Evolutionary conservation across 2,888 invertebrate species (phyloP).

Genomic region (Poecilobothrus nobilitatus): DNA sequence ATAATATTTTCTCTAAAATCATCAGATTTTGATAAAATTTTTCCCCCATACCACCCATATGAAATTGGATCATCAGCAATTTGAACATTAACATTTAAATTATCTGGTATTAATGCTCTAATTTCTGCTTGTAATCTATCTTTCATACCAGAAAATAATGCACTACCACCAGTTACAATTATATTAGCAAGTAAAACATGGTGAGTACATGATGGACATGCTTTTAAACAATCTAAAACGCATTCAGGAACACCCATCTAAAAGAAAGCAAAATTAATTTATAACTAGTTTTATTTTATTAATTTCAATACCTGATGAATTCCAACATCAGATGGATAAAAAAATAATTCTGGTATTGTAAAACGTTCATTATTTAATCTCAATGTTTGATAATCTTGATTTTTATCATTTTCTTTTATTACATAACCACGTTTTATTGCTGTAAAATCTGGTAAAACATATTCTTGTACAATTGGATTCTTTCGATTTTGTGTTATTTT

Average conservation of each 20-base stretch:
- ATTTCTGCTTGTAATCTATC: conserved; percentile 72
- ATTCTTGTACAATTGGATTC: conserved; percentile 74
- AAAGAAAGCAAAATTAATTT: conserved; percentile 7
- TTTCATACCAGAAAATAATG: conserved; percentile 73
- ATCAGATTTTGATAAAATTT: conserved; percentile 61
- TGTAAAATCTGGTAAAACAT: conserved; percentile 94
- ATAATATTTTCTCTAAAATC: conserved; percentile 64
- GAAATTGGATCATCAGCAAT: conserved; percentile 64
- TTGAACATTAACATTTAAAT: conserved; percentile 66
- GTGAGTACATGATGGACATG: conserved; percentile 64
- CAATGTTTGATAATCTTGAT: conserved; percentile 66
- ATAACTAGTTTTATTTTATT: conserved; percentile 3
- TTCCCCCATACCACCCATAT: conserved; percentile 87
- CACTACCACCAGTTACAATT: conserved; percentile 72
- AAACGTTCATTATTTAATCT: conserved; percentile 89
- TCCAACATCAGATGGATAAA: conserved; percentile 90
- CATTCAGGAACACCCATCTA: conserved; percentile 88
- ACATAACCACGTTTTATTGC: conserved; percentile 68
- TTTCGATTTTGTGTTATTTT: conserved; percentile 53
- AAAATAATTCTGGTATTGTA: conserved; percentile 87
- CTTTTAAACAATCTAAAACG: conserved; percentile 65
- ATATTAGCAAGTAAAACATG: conserved; percentile 75
- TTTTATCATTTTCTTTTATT: conserved; percentile 38
- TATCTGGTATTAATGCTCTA: conserved; percentile 65
- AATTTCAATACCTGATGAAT: conserved; percentile 50